These are phyloP conservation scores for Perccottus glenii DNA, from an alignment of 2,113 vertebrate genomes.

Conservation along the genomic window DNA sequence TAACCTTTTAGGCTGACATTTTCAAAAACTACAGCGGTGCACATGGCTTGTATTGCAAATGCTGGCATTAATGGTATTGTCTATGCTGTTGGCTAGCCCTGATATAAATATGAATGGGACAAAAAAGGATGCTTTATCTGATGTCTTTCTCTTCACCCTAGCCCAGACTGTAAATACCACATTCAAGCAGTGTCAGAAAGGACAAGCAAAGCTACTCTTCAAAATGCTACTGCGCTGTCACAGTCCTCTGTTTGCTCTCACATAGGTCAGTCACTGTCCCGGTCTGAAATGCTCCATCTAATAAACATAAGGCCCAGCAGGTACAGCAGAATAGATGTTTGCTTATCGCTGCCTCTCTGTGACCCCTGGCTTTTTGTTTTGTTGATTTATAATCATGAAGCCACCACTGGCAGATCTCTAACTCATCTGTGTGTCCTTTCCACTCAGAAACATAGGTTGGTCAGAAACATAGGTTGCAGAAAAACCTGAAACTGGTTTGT, in stretches of 20 bases:
- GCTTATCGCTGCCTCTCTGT: constrained; percentile 49
- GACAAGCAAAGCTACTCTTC: constrained; percentile 41
- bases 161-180: constrained; percentile 73
- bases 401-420: constrained; percentile 40
- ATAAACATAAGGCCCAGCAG: constrained; percentile 56
- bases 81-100: constrained; percentile 51
- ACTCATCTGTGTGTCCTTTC: constrained; percentile 54
- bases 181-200: constrained; percentile 42
- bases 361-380: constrained; percentile 54
- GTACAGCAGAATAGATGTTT: constrained; percentile 39
- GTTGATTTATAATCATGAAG: constrained; percentile 65
- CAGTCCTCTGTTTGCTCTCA: constrained; percentile 45
- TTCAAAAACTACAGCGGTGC: constrained; percentile 45
- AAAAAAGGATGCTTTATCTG: constrained; percentile 58
- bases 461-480: constrained; percentile 14
- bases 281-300: constrained; percentile 43
- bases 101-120: constrained; percentile 58
- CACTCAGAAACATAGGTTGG: constrained; percentile 32
- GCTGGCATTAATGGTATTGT: constrained; percentile 58
- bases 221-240: constrained; percentile 51
- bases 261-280: constrained; percentile 53
- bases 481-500: constrained; percentile 18
- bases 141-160: constrained; percentile 53
- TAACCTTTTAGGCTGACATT: constrained; percentile 70
- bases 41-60: constrained; percentile 57